Conservation (phyloP, 2,797 vertebrate species). For the Arctocebus calabarensis region DNA sequence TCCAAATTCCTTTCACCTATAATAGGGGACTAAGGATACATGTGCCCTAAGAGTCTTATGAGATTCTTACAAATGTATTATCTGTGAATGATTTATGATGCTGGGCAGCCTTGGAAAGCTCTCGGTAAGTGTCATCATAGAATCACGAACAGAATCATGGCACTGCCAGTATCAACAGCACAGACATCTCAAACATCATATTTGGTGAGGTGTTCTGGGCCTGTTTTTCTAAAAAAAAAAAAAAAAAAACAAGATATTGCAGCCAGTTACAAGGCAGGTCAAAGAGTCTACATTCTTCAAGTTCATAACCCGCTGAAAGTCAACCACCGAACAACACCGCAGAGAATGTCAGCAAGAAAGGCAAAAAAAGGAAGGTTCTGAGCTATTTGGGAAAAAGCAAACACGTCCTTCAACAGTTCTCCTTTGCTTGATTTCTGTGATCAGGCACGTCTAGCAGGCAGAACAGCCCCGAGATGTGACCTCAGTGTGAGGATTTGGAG, state of each 20-base stretch:
- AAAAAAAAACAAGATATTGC: neutral
- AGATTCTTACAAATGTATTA: neutral
- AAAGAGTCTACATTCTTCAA: neutral
- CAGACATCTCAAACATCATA: neutral
- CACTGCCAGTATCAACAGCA: accelerated
- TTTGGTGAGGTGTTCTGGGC: neutral
- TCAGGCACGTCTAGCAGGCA: neutral
- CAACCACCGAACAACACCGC: too few relatives aligned
- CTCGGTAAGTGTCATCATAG: neutral
- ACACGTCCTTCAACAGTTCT: neutral
- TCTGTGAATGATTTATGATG: neutral
- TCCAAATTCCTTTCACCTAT: neutral
- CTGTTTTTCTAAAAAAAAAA: neutral
- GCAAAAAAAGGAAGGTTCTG: neutral
- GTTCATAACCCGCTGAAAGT: neutral
- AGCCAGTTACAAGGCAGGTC: neutral
- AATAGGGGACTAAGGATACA: too few relatives aligned
- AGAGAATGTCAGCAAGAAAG: neutral
- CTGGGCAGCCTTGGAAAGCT: neutral
- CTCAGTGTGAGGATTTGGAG: neutral
- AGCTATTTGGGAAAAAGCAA: neutral
- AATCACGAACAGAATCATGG: neutral
- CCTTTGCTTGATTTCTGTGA: neutral
- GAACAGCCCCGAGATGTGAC: neutral
- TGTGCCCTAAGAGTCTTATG: neutral